These are phyloP conservation scores for Anticlea derivata DNA, from an alignment of 2,888 invertebrate species.

Conservation along the genomic window DNA sequence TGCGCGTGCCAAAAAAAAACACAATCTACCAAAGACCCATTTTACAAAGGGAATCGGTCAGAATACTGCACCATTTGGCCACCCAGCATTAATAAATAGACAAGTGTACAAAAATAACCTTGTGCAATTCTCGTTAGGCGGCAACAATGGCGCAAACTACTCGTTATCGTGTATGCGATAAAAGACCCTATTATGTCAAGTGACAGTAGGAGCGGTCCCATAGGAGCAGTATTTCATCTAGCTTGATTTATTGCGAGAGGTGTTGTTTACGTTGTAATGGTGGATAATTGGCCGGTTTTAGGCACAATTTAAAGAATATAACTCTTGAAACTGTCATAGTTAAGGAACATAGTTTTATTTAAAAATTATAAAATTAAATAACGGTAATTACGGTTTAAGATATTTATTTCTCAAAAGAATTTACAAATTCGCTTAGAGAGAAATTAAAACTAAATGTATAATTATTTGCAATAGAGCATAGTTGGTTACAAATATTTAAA, in stretches of 20 bases:
- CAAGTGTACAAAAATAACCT: constrained; percentile 13
- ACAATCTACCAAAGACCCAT: too few relatives aligned
- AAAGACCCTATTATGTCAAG: constrained; percentile 70
- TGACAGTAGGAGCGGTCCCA: constrained; percentile 62
- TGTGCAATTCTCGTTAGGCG: constrained; percentile 26
- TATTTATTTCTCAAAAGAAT: too few relatives aligned
- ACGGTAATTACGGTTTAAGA: too few relatives aligned
- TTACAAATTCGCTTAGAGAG: too few relatives aligned
- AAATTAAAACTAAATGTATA: too few relatives aligned
- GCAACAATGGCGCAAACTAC: constrained; percentile 39
- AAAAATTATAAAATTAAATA: too few relatives aligned
- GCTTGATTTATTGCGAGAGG: constrained; percentile 64
- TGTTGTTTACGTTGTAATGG: constrained; percentile 45
- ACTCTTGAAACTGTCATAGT: too few relatives aligned
- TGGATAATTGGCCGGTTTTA: constrained; percentile 48
- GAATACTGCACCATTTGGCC: constrained; percentile 5
- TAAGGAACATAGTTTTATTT: too few relatives aligned
- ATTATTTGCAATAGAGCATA: too few relatives aligned
- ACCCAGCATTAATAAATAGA: constrained; percentile 3
- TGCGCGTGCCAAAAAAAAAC: too few relatives aligned
- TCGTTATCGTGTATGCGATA: constrained; percentile 54
- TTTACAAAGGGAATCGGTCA: not conserved
- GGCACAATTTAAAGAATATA: too few relatives aligned
- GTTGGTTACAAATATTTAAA: too few relatives aligned
- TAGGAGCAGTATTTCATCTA: constrained; percentile 69